phyloP scores from a whole-genome alignment of 2,113 vertebrate species.

The Irena cyanogastra region DNA sequence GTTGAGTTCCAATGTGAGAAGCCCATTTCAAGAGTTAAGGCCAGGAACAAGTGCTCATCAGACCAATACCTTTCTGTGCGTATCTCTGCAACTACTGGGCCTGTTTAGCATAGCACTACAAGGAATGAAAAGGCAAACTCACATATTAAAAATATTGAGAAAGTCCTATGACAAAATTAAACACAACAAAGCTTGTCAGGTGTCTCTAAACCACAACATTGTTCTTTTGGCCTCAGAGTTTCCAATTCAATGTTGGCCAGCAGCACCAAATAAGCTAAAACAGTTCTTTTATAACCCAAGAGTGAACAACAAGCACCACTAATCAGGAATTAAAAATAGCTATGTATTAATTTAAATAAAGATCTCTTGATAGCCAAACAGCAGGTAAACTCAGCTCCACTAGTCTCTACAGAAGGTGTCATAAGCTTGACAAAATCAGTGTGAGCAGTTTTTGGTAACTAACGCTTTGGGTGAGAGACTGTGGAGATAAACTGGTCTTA shows the following conservation, averaged over 20 bases:
- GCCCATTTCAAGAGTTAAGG: neutral
- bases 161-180: neutral
- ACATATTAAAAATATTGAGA: neutral
- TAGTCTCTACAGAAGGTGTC: constrained; percentile 24
- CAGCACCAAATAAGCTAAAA: neutral
- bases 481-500: constrained; percentile 11
- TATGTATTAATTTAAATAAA: constrained; percentile 1
- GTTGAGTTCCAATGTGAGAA: neutral
- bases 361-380: constrained; percentile 13
- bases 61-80: neutral
- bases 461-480: constrained; percentile 50
- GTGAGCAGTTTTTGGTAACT: constrained; percentile 25
- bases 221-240: constrained; percentile 6
- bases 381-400: constrained; percentile 9
- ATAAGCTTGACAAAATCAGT: neutral
- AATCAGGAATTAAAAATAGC: neutral
- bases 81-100: neutral
- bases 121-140: neutral
- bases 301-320: constrained; percentile 11
- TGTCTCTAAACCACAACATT: neutral
- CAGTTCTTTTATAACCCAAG: neutral
- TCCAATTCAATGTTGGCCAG: neutral
- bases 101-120: neutral
- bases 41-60: neutral
- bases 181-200: neutral